A percentile compares a stretch with the other conserved stretches of the same genome.
Conservation (phyloP, 2,797 vertebrate species). For the Amblyraja radiata region DNA sequence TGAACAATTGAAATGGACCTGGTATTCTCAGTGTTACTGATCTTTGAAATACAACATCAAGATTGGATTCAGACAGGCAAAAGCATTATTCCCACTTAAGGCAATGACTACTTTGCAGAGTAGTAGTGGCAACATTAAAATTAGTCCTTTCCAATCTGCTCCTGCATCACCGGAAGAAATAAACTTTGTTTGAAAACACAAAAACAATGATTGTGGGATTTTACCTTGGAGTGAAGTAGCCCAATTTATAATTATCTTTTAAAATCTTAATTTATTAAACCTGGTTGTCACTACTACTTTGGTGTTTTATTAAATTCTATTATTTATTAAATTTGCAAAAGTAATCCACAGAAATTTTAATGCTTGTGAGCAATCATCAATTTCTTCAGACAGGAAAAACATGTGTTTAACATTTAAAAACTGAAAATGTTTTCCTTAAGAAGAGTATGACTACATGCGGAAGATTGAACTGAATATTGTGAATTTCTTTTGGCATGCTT, state of each 20-base stretch:
- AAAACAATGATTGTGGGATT: background rate
- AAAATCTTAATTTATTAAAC: background rate
- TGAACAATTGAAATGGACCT: background rate
- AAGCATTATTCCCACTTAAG: background rate
- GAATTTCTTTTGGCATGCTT: background rate
- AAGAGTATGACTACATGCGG: background rate
- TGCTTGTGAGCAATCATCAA: background rate
- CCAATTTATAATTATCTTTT: background rate
- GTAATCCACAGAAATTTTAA: conserved; percentile 6
- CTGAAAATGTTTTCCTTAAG: background rate
- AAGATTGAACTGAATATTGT: background rate
- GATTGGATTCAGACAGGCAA: background rate
- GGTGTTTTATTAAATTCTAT: background rate
- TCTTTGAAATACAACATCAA: background rate
- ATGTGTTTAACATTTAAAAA: background rate
- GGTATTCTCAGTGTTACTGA: background rate
- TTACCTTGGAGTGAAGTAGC: background rate
- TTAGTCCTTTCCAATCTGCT: background rate
- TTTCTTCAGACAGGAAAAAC: background rate
- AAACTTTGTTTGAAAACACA: background rate
- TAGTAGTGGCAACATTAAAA: background rate
- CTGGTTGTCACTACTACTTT: no score
- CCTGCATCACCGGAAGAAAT: background rate
- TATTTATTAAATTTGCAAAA: background rate
- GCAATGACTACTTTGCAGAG: background rate